Evolutionary conservation across 2,113 vertebrate genomes (phyloP).

Genomic region (Pelmatolapia mariae): DNA sequence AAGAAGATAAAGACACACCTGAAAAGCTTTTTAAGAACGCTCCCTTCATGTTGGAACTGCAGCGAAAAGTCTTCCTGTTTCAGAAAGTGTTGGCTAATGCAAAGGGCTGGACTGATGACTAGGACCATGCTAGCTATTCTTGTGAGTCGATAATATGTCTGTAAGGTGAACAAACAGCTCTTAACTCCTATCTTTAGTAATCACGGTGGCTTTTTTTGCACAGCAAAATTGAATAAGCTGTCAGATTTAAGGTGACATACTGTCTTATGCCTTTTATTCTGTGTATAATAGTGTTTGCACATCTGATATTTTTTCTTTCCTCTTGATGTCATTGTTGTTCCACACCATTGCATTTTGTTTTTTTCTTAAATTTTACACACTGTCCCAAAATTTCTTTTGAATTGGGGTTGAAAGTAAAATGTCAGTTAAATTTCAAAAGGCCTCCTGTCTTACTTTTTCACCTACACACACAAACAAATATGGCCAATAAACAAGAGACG

Average conservation of each 20-base stretch:
- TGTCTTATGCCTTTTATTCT: not conserved
- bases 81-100: not conserved
- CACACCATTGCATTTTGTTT: not conserved
- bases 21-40: not conserved
- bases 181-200: not conserved
- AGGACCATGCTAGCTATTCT: not conserved
- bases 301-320: not conserved
- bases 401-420: not conserved
- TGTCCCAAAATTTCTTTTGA: not conserved
- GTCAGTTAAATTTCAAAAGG: not conserved
- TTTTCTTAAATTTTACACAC: not conserved
- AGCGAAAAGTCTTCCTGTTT: not conserved
- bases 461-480: not conserved
- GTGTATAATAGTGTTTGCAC: not conserved
- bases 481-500: rapidly evolving
- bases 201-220: not conserved
- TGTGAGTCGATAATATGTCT: not conserved
- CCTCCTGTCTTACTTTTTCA: not conserved
- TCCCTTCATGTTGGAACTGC: not conserved
- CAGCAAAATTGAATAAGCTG: not conserved
- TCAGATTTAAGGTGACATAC: not conserved
- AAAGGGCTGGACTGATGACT: not conserved
- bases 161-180: not conserved
- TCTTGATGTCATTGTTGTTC: not conserved
- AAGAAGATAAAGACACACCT: not conserved